Evolutionary conservation across 2,888 invertebrate genomes (phyloP), one percentile per base, ranked within the genome.

Genomic region (Entomobrya proxima): DNA sequence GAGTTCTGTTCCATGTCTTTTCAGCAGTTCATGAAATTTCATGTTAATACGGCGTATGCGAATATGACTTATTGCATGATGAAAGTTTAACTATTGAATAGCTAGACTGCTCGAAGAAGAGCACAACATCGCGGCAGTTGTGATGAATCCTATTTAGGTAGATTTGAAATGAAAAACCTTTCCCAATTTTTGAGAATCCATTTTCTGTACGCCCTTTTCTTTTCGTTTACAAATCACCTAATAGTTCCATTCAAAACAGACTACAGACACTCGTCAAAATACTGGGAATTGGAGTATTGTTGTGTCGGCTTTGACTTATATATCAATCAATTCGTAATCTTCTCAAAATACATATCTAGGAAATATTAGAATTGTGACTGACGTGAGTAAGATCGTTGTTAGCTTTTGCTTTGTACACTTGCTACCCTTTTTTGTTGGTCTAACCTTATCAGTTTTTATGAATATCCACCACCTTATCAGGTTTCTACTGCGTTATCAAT

Each of bases 1-100:
- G 27, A 61, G 61, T 61, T 61, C 32, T 61, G 61, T 61, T 61
- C 18, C 32, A 32, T 61, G 61, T 61, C n/a, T 32, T 61, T n/a
- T 61, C 61, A 61, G 30, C 61, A 32, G 2, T 32, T 61, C 61
- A 32, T 61, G 35, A 27, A 61, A 61, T 61, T 7, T 2, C 6
- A 32, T 32, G 32, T 30, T 61, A 61, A 61, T 61, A n/a, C n/a
- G n/a, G n/a, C n/a, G n/a, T n/a, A 61, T 61, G 61, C 32, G 32
- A 61, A 61, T 61, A n/a, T 61, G 32, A 30, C 15, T 32, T n/a
- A 21, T n/a, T 61, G 32, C 13, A 55, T 24, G n/a, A n/a, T n/a
- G n/a, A n/a, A n/a, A n/a, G n/a, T n/a, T n/a, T n/a, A n/a, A n/a
- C n/a, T n/a, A n/a, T n/a, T n/a, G n/a, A n/a, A 50, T 50, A 50